These are phyloP conservation scores for Poecilia velifera DNA, from an alignment of 2,797 vertebrate genomes.

Conservation along the genomic window DNA sequence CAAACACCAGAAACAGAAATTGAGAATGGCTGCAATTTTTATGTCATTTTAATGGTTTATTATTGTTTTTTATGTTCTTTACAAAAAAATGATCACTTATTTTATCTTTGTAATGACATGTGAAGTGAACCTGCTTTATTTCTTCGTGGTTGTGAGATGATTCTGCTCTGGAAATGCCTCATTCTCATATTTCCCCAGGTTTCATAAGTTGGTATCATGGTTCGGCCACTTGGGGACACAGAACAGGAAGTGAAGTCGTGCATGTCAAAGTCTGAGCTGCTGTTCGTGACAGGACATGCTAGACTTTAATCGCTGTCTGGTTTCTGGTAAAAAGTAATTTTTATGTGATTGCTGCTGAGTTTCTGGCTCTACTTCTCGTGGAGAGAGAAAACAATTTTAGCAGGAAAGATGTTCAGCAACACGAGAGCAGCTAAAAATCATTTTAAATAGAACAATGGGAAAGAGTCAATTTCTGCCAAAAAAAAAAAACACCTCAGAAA, in stretches of 20 bases:
- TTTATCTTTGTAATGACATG: background rate
- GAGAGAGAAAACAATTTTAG: background rate
- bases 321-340: background rate
- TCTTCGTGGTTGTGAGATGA: background rate
- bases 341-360: background rate
- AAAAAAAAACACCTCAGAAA: no score
- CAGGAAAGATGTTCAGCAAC: background rate
- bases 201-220: background rate
- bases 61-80: background rate
- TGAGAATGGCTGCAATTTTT: background rate
- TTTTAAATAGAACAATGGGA: background rate
- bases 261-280: background rate
- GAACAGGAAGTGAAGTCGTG: background rate
- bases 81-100: background rate
- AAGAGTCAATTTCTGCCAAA: background rate
- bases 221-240: background rate
- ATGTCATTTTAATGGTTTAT: background rate
- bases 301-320: background rate
- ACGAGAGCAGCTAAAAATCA: background rate
- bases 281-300: background rate
- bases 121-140: background rate
- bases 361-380: background rate
- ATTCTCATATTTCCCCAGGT: background rate
- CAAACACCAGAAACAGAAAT: background rate
- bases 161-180: background rate